Evolutionary conservation across 2,888 invertebrate species (phyloP).

Genomic region (Gerris lacustris): DNA sequence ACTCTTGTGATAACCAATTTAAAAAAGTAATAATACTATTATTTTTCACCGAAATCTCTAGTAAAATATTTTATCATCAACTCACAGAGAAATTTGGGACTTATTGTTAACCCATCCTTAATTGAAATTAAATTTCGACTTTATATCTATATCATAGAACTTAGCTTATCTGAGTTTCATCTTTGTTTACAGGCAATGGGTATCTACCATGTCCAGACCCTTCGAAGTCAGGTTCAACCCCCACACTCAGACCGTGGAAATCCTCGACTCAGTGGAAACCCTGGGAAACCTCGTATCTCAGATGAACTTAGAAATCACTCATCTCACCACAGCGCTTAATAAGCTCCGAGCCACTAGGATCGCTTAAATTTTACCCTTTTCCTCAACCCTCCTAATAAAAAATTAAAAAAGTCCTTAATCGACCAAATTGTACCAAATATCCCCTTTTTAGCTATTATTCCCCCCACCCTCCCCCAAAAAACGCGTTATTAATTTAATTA

Average conservation of each 20-base stretch:
- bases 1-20: too few relatives aligned
- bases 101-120: too few relatives aligned
- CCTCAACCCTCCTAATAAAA: background rate
- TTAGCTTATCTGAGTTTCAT: background rate
- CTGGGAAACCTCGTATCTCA: slow-evolving; percentile 71
- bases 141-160: too few relatives aligned
- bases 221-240: slow-evolving; percentile 96
- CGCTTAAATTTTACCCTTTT: slow-evolving; percentile 9
- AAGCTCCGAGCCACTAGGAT: slow-evolving; percentile 54
- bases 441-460: too few relatives aligned
- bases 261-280: slow-evolving; percentile 83
- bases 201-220: slow-evolving; percentile 82
- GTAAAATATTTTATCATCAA: too few relatives aligned
- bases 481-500: background rate
- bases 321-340: slow-evolving; percentile 74
- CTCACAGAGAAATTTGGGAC: too few relatives aligned
- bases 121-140: too few relatives aligned
- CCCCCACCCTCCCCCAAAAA: background rate
- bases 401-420: too few relatives aligned
- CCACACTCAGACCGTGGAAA: slow-evolving; percentile 93
- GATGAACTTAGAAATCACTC: slow-evolving; percentile 75
- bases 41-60: too few relatives aligned
- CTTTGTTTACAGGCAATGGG: slow-evolving; percentile 65
- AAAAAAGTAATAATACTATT: too few relatives aligned
- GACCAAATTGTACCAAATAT: slow-evolving; percentile 7